phyloP scores from a whole-genome alignment of 2,113 vertebrate species.

The Xiphorhynchus elegans region DNA sequence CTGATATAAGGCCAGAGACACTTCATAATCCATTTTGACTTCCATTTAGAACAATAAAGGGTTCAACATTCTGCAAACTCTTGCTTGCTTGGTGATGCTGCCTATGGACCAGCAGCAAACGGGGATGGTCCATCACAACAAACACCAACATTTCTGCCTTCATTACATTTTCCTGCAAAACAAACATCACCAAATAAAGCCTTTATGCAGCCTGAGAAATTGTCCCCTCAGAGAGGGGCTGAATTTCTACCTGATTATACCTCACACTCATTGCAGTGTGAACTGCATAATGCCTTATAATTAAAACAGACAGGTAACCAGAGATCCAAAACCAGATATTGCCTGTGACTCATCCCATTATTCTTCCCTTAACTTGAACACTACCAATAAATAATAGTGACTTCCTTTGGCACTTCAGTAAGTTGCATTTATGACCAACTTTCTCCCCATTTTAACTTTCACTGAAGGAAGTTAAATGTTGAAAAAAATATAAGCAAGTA shows the following conservation, averaged over 20 bases:
- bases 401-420: not conserved
- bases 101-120: not conserved
- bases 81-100: not conserved
- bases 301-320: not conserved
- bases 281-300: not conserved
- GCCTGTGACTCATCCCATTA: not conserved
- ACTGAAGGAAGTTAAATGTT: not conserved
- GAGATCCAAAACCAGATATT: not conserved
- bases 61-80: not conserved
- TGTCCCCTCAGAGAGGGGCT: rapidly evolving
- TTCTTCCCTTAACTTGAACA: not conserved
- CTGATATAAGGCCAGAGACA: not conserved
- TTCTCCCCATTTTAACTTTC: not conserved
- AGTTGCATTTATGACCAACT: not conserved
- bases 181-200: not conserved
- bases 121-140: rapidly evolving
- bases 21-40: not conserved
- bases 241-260: not conserved
- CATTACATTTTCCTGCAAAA: not conserved
- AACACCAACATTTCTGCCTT: not conserved
- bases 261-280: too few species aligned
- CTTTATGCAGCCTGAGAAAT: not conserved
- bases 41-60: not conserved
- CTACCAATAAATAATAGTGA: not conserved
- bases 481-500: not conserved